phyloP scores from a whole-genome alignment of 1,140 invertebrate genomes.

The Charaxes varanes region DNA sequence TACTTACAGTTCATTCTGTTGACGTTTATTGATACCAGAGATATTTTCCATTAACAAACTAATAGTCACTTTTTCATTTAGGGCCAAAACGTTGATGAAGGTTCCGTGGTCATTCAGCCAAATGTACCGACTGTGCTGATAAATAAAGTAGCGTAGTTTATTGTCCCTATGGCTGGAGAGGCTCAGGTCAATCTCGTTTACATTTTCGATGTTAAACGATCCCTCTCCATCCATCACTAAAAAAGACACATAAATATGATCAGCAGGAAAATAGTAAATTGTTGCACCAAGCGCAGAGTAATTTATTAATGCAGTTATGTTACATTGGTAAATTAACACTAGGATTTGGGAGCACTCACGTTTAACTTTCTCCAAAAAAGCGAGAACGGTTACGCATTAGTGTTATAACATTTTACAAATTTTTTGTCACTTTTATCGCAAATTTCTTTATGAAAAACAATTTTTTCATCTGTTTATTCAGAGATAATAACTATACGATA shows the following conservation, averaged over 20 bases:
- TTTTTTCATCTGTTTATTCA: too few relatives aligned
- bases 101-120: slow-evolving; percentile 66
- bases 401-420: too few relatives aligned
- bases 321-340: too few relatives aligned
- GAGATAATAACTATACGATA: too few relatives aligned
- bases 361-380: too few relatives aligned
- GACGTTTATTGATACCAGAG: slow-evolving; percentile 67
- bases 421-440: too few relatives aligned
- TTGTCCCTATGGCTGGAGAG: slow-evolving; percentile 61
- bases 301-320: too few relatives aligned
- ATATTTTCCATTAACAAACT: slow-evolving; percentile 69
- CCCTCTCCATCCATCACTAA: slow-evolving; percentile 67
- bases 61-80: slow-evolving; percentile 70
- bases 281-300: too few relatives aligned
- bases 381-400: too few relatives aligned
- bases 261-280: too few relatives aligned
- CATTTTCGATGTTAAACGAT: slow-evolving; percentile 53
- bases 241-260: slow-evolving; percentile 23
- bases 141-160: slow-evolving; percentile 70
- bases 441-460: too few relatives aligned
- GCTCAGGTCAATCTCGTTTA: slow-evolving; percentile 61
- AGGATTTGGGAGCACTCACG: too few relatives aligned
- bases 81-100: slow-evolving; percentile 69
- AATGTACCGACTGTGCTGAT: slow-evolving; percentile 73
- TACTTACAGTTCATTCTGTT: slow-evolving; percentile 72